Percentiles rank a stretch among this genome's conserved stretches.
phyloP scores from a whole-genome alignment of 1,140 invertebrate genomes.

The Aphelinus certus region DNA sequence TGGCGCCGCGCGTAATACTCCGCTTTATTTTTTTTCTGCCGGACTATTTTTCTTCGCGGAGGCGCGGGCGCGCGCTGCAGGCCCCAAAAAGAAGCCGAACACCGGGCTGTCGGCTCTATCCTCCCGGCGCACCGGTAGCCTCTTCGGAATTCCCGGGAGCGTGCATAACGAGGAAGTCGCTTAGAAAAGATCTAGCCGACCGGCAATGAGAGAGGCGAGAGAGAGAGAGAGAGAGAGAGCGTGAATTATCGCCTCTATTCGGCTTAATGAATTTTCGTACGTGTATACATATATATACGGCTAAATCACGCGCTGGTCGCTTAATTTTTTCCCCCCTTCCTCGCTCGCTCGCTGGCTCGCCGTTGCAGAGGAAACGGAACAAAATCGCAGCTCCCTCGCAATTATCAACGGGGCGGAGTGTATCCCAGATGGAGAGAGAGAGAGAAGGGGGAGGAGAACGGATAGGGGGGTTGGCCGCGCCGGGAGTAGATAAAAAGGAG shows the following conservation, averaged over 20 bases:
- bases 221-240: background rate
- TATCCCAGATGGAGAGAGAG: too few species aligned
- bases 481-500: background rate
- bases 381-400: too few species aligned
- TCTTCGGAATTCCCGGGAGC: slow-evolving; percentile 28
- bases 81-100: background rate
- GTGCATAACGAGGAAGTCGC: slow-evolving; percentile 32
- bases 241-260: too few species aligned
- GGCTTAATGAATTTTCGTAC: too few species aligned
- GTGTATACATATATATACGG: too few species aligned
- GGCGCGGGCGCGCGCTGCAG: too few species aligned
- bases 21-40: slow-evolving; percentile 43
- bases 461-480: too few species aligned
- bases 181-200: background rate
- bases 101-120: background rate
- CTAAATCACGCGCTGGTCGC: too few species aligned
- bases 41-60: slow-evolving; percentile 24
- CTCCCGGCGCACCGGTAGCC: background rate
- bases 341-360: background rate
- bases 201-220: too few species aligned
- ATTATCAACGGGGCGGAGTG: too few species aligned
- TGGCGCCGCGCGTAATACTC: slow-evolving; percentile 4
- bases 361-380: too few species aligned
- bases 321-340: background rate
- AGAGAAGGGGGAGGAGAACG: too few species aligned